Evolutionary conservation across 2,113 vertebrate genomes (phyloP).

Genomic region (Phasianus colchicus): DNA sequence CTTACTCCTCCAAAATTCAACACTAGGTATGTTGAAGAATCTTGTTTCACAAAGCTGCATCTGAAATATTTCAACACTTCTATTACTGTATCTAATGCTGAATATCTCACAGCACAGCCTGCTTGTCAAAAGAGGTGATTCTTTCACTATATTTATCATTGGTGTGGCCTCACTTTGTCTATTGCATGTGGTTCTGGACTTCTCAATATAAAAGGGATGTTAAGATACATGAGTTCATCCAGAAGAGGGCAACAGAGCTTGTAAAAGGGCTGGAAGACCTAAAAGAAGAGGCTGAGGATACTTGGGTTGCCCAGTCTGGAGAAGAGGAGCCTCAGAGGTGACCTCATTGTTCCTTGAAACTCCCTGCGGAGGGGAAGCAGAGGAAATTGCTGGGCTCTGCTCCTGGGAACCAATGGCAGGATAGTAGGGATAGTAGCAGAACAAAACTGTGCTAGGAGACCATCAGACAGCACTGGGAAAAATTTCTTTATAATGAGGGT

Average conservation of each 20-base stretch:
- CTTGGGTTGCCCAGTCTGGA: too few species aligned
- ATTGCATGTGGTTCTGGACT: background rate
- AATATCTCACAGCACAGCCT: background rate
- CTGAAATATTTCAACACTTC: background rate
- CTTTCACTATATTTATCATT: background rate
- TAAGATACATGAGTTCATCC: background rate
- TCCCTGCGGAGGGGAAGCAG: background rate
- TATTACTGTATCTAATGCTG: background rate
- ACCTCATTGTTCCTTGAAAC: background rate
- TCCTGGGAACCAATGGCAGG: background rate
- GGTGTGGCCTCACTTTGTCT: background rate
- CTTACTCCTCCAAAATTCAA: background rate
- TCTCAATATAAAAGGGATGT: background rate
- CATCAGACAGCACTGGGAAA: background rate
- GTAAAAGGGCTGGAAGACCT: background rate
- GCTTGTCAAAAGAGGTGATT: background rate
- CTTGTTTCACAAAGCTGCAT: background rate
- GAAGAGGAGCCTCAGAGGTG: background rate
- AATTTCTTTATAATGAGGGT: background rate
- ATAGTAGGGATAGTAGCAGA: too few species aligned
- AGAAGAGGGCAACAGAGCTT: background rate
- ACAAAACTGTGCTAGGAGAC: background rate
- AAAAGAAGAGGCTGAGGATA: background rate
- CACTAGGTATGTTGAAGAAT: too few species aligned
- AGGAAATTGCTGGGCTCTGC: background rate